These are phyloP conservation scores for Ypsolopha sequella DNA, from an alignment of 2,888 invertebrate species.

Conservation along the genomic window DNA sequence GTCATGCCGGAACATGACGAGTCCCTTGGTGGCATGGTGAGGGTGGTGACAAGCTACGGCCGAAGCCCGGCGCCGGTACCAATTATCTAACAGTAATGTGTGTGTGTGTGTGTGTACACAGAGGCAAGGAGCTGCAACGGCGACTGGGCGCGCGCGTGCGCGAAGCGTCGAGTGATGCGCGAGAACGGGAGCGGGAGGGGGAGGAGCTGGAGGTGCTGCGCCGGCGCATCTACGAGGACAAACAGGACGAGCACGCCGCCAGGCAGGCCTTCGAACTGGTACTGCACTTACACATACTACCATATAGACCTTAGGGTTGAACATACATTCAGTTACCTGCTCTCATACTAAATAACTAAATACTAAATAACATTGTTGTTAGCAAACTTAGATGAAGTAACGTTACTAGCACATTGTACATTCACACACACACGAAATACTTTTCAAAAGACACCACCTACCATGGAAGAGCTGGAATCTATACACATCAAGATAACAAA, in stretches of 20 bases:
- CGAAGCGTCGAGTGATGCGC: slow-evolving; percentile 90
- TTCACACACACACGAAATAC: too few species aligned
- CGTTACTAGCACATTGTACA: too few species aligned
- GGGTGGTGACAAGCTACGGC: too few species aligned
- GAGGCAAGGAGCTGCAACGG: slow-evolving; percentile 89
- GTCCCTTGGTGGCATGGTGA: too few species aligned
- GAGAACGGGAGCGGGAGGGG: slow-evolving; percentile 91
- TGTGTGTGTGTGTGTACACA: slow-evolving; percentile 18
- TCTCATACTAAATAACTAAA: slow-evolving; percentile 1
- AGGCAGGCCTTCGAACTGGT: background rate
- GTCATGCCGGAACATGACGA: too few species aligned
- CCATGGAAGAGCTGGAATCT: too few species aligned
- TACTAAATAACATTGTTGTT: too few species aligned
- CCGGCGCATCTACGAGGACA: slow-evolving; percentile 73
- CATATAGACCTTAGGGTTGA: background rate
- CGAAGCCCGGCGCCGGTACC: too few species aligned
- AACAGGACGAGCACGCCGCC: background rate
- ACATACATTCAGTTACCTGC: background rate
- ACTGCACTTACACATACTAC: background rate
- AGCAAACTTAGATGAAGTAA: too few species aligned
- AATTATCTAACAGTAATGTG: too few species aligned
- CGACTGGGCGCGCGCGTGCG: slow-evolving; percentile 93
- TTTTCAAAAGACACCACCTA: too few species aligned
- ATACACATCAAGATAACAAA: too few species aligned
- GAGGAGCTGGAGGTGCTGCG: slow-evolving; percentile 89